These are phyloP conservation scores for Phoebastria nigripes DNA, from an alignment of 2,797 vertebrate genomes.

Conservation along the genomic window DNA sequence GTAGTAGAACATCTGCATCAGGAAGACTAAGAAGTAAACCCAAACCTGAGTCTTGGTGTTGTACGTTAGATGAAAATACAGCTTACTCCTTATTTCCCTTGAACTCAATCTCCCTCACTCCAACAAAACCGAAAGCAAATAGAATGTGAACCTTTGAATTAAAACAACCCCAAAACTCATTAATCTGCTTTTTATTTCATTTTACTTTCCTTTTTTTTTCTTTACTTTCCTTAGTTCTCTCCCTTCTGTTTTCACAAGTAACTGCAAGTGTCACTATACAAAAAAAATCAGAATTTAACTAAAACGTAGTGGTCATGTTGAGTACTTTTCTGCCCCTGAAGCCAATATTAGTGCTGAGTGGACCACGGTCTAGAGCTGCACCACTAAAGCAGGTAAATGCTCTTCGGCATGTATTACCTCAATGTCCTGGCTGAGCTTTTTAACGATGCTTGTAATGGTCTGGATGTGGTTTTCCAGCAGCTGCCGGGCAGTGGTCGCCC, in stretches of 20 bases:
- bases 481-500: conserved; percentile 69
- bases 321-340: not conserved
- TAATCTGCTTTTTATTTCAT: not conserved
- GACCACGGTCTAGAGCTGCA: not conserved
- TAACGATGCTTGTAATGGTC: conserved; percentile 79
- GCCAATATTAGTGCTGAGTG: not conserved
- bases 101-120: too few relatives aligned
- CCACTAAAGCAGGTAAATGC: not conserved
- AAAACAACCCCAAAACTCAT: not conserved
- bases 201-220: not conserved
- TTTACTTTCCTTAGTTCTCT: not conserved
- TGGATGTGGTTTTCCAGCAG: conserved; percentile 83
- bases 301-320: rapidly evolving
- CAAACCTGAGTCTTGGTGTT: not conserved
- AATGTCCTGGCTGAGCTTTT: conserved; percentile 81
- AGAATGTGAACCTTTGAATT: not conserved
- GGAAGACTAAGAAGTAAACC: not conserved
- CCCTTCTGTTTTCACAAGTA: not conserved
- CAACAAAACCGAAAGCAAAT: not conserved
- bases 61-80: not conserved
- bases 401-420: conserved; percentile 56
- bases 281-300: not conserved
- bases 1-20: not conserved
- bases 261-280: not conserved
- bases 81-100: not conserved